Evolutionary conservation across 2,888 invertebrate species (phyloP).

Genomic region (Coremacera marginata): DNA sequence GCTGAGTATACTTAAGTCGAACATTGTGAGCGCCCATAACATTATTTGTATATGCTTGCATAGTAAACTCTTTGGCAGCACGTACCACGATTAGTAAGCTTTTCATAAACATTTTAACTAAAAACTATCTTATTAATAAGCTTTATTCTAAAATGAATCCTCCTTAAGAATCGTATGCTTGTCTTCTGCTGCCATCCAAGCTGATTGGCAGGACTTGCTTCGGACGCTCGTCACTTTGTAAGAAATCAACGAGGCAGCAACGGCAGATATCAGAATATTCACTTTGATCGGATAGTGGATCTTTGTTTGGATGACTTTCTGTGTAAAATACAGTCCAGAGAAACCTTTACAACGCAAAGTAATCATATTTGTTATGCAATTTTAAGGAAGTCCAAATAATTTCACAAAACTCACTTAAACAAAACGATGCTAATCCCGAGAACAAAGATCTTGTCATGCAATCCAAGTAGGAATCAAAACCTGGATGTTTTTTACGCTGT

Average conservation of each 20-base stretch:
- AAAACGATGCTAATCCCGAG: conserved; percentile 69
- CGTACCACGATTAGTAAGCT: neutral
- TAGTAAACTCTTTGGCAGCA: neutral
- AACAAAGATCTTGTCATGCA: conserved; percentile 70
- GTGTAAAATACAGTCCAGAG: conserved; percentile 68
- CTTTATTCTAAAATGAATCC: conserved; percentile 52
- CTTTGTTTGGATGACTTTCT: conserved; percentile 64
- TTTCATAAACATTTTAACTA: conserved; percentile 6
- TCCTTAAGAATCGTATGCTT: conserved; percentile 68
- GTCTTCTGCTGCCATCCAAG: conserved; percentile 70
- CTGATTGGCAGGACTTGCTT: conserved; percentile 69
- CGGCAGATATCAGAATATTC: conserved; percentile 65
- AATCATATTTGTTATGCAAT: conserved; percentile 26
- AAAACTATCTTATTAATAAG: neutral
- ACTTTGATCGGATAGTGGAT: conserved; percentile 64
- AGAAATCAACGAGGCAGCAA: conserved; percentile 61
- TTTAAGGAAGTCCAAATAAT: conserved; percentile 7
- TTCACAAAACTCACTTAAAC: conserved; percentile 60
- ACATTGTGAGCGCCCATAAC: neutral
- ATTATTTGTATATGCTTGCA: conserved; percentile 7
- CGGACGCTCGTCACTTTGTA: conserved; percentile 67
- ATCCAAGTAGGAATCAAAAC: conserved; percentile 69
- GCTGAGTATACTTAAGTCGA: conserved; percentile 62
- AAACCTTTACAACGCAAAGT: conserved; percentile 61
- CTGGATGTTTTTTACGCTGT: conserved; percentile 69